Evolutionary conservation across 2,113 vertebrate genomes (phyloP).

Genomic region (Corythaeola cristata): DNA sequence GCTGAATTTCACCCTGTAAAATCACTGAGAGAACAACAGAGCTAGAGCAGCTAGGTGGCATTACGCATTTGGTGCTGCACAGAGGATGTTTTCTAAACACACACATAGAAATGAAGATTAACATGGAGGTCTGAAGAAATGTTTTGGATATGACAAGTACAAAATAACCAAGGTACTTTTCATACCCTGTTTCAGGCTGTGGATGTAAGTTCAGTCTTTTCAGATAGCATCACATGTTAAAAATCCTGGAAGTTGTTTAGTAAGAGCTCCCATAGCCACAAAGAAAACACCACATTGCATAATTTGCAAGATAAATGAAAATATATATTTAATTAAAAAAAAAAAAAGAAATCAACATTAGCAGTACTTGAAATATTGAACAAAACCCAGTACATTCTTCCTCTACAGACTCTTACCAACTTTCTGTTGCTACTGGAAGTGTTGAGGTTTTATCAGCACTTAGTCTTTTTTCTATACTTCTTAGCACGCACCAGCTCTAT

Average conservation of each 20-base stretch:
- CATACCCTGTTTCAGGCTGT: neutral
- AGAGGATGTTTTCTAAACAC: neutral
- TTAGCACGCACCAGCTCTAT: neutral
- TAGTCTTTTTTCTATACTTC: neutral
- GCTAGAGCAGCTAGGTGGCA: neutral
- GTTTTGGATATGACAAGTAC: neutral
- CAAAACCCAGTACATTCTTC: neutral
- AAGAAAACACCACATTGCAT: neutral
- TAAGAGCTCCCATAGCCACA: neutral
- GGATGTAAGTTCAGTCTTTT: neutral
- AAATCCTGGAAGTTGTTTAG: neutral
- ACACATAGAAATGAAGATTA: neutral
- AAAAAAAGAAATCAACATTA: neutral
- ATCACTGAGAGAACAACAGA: neutral
- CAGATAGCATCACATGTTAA: neutral
- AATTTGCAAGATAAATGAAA: neutral
- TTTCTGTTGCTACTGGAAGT: neutral
- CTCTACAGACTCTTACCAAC: neutral
- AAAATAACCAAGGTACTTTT: neutral
- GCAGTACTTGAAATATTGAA: neutral
- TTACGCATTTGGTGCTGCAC: neutral
- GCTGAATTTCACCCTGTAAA: slow-evolving; percentile 2
- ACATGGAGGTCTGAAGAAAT: neutral
- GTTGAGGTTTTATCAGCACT: neutral
- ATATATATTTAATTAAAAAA: neutral